Evolutionary conservation across 2,113 vertebrate species (phyloP).

Genomic region (Columbina picui): DNA sequence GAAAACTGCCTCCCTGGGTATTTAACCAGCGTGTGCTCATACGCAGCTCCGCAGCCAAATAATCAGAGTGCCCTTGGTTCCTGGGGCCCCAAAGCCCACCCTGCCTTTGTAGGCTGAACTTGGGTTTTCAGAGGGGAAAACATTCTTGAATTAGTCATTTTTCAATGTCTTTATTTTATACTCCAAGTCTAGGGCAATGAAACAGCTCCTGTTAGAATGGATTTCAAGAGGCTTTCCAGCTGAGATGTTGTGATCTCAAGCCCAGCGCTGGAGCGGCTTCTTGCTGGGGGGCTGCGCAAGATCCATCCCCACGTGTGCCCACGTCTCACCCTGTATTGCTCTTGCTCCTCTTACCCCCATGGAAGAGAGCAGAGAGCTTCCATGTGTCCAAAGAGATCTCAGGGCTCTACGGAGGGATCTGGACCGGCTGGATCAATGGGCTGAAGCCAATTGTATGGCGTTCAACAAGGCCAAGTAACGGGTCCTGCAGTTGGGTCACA

Average conservation of each 20-base stretch:
- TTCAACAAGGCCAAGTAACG: no score
- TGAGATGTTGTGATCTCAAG: not conserved
- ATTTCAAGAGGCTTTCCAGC: not conserved
- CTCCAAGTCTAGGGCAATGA: fast-evolving
- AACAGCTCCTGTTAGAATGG: not conserved
- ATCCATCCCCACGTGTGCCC: fast-evolving
- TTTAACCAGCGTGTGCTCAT: fast-evolving
- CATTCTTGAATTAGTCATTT: not conserved
- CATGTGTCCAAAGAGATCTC: fast-evolving
- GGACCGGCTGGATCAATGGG: no score
- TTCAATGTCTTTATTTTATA: not conserved
- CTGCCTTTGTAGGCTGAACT: not conserved
- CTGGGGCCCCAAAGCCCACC: fast-evolving
- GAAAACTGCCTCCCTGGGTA: not conserved
- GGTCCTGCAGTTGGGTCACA: no score
- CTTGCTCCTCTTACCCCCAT: not conserved
- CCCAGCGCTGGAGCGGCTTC: not conserved
- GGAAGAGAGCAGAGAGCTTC: not conserved
- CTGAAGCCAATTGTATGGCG: no score
- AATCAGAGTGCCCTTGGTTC: not conserved
- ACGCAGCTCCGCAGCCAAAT: not conserved
- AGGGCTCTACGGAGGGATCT: no score
- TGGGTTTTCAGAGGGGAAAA: not conserved
- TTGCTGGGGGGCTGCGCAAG: not conserved
- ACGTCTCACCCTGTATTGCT: fast-evolving